Percentiles rank a stretch among this genome's conserved stretches.
Conservation (phyloP, 2,113 vertebrate species). For the Forbesichthys agassizii region DNA sequence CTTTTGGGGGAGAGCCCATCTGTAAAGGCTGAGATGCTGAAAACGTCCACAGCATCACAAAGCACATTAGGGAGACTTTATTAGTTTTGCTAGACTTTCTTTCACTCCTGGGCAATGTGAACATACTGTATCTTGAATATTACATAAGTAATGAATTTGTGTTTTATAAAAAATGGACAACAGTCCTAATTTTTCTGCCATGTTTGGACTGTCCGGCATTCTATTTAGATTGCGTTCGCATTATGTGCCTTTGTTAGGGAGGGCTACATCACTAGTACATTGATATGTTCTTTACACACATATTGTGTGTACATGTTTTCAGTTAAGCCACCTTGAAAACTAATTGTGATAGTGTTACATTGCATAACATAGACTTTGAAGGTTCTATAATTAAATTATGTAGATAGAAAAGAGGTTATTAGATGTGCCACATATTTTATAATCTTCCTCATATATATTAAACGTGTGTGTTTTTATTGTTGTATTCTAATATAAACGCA, state of each 20-base stretch:
- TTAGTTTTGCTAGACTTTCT: constrained; percentile 49
- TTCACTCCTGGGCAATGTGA: constrained; percentile 66
- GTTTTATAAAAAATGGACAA: background rate
- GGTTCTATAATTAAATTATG: too few species aligned
- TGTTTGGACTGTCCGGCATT: constrained; percentile 11
- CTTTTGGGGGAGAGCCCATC: constrained; percentile 59
- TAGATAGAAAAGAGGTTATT: background rate
- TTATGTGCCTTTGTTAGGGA: background rate
- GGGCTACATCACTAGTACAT: background rate
- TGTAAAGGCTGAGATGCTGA: constrained; percentile 46
- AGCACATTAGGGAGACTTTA: constrained; percentile 59
- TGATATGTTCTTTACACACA: background rate
- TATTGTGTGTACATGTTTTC: background rate
- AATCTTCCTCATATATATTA: constrained; percentile 14
- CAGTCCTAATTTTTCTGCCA: constrained; percentile 11
- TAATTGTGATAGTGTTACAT: background rate
- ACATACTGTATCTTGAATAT: constrained; percentile 39
- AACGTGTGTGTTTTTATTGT: constrained; percentile 15
- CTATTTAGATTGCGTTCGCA: background rate
- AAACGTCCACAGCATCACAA: constrained; percentile 52
- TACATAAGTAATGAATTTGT: constrained; percentile 27
- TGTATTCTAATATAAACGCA: constrained; percentile 18
- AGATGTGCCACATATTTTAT: constrained; percentile 2
- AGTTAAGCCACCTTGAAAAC: background rate
- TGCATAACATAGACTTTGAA: constrained; percentile 14